Base-by-base conservation (phyloP, 2,797 vertebrate species). In the Danio tinwini region DNA sequence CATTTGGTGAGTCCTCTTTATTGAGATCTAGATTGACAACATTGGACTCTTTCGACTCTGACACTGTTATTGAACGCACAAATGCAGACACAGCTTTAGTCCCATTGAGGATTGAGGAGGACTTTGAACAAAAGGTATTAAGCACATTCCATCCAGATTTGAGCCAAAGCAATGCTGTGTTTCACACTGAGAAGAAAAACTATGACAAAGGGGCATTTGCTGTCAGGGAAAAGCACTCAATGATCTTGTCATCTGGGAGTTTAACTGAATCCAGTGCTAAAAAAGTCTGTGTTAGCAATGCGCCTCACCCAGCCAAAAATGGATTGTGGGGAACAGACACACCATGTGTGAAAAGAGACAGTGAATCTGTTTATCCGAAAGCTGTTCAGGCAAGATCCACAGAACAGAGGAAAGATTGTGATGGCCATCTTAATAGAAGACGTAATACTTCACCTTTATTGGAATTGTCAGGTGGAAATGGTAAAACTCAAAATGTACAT, bases 241-340 rank as follows among this genome's bases (percentile, higher is more conserved):
- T 53, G 11, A 39, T 8, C 55, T 40, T 71, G 76, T 70, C 74
- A 78, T 53, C 13, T 78, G 70, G 69, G 52, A 71, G 75, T 78
- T 76, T 52, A 73, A 37, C 63, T 75, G n/a, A 81, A 67, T 42
- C 69, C 49, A 45, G 63, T 4, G 61, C 67, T 83, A 59, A 76
- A 83, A 70, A 47, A 6, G 19, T 74, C 55, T 88, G 87, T 85
- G 84, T 86, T 52, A 84, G 77, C 37, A 87, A 55, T 9, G 87
- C 87, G n/a, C 86, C 86, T 7, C 86, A 83, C 67, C 83, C 83
- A 71, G 86, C 85, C 56, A 87, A 81, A 80, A 79, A 56, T 44
- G 78, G 56, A 55, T 19, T 78, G 21, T 68, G 55, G 74, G 80
- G 83, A 19, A 44, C 17, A 74, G 7, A 56, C 21, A 56, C 21